phyloP scores from a whole-genome alignment of 2,797 vertebrate genomes.

The Myotis pilosus region DNA sequence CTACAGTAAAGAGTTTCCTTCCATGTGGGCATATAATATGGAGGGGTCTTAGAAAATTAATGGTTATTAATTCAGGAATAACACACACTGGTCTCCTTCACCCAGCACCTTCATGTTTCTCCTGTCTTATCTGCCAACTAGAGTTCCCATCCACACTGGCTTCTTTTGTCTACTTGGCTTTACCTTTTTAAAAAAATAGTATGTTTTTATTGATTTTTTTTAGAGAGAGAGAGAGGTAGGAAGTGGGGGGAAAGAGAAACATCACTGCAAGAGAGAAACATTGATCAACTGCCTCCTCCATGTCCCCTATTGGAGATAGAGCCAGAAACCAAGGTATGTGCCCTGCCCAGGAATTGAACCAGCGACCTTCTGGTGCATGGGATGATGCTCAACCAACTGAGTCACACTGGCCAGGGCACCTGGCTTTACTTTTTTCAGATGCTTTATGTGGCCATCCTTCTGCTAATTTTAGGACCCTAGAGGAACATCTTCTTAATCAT shows the following conservation, averaged over 20 bases:
- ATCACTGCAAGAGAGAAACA: neutral
- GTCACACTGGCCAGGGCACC: neutral
- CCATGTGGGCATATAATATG: rapidly evolving
- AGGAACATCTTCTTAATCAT: neutral
- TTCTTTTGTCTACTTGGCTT: neutral
- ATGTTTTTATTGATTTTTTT: neutral
- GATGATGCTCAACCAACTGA: no score
- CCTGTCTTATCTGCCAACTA: neutral
- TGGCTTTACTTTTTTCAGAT: neutral
- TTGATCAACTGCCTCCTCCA: neutral
- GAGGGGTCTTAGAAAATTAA: neutral
- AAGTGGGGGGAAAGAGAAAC: neutral
- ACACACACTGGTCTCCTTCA: no score
- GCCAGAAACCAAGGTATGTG: no score
- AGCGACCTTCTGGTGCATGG: no score
- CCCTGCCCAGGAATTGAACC: no score
- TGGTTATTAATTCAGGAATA: neutral
- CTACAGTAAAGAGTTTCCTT: neutral
- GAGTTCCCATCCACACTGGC: neutral
- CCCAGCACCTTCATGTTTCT: neutral
- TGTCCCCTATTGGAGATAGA: neutral
- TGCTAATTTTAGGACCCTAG: neutral
- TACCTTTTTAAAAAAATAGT: no score
- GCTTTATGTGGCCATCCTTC: neutral
- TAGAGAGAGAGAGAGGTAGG: neutral